Evolutionary conservation across 1,140 invertebrate genomes (phyloP).

Genomic region (Brachionus calyciflorus): DNA sequence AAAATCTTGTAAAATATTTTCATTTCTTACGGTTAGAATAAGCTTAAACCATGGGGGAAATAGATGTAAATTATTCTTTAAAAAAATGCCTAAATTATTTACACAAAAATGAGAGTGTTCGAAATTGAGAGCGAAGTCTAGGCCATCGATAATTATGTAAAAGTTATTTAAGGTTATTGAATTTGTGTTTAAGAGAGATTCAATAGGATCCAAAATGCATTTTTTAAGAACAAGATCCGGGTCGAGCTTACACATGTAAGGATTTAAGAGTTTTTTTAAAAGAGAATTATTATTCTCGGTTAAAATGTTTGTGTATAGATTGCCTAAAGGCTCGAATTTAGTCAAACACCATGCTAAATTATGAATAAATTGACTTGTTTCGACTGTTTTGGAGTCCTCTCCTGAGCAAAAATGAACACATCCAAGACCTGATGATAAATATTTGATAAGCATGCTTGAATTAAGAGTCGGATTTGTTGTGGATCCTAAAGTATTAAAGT

Average conservation of each 20-base stretch:
- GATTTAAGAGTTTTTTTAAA: background rate
- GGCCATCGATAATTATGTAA: conserved; percentile 11
- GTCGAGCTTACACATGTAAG: conserved; percentile 7
- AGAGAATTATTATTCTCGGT: background rate
- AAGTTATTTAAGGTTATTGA: background rate
- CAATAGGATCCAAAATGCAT: conserved; percentile 34
- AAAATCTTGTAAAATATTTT: background rate
- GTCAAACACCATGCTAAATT: conserved; percentile 37
- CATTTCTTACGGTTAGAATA: background rate
- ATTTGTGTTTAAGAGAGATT: background rate
- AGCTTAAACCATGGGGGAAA: conserved; percentile 46
- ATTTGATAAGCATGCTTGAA: background rate
- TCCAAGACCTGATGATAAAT: background rate
- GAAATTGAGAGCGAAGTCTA: background rate
- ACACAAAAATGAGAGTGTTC: background rate
- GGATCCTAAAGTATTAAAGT: background rate
- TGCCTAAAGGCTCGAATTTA: background rate
- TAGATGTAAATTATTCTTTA: background rate
- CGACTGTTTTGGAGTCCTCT: background rate
- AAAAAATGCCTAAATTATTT: background rate
- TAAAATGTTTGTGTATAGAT: background rate
- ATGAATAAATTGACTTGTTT: conserved; percentile 28
- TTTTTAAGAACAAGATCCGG: conserved; percentile 16
- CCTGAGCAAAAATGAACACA: conserved; percentile 31
- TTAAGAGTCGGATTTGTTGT: no score